Base-by-base conservation (phyloP, 1,140 invertebrate species). In the Brachionus calyciflorus region DNA sequence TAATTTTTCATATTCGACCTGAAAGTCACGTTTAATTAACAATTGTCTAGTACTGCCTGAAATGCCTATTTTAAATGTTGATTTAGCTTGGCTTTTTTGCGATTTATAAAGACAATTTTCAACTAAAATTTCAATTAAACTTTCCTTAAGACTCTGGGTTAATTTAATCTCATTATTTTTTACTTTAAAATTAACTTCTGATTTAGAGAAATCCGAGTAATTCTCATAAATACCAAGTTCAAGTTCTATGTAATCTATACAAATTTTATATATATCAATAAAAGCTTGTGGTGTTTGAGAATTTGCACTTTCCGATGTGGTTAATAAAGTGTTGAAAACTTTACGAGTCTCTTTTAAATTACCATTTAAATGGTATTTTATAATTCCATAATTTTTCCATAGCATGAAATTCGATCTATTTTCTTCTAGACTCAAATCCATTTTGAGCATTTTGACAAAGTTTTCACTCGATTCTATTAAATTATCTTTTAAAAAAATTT, bases 11-110 rank as follows among this genome's bases (percentile, higher is more conserved):
- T 73, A 73, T 51, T 73, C 69, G 6, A 73, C 19, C 33, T 73
- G 44, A 73, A 73, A 73, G 46, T 73, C 69, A 28, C 46, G 26
- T n/a, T 51, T 49, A 6, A 73, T 24, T 46, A 73, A 73, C 7
- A 73, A 46, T 41, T 28, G 28, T 24, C n/a, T 73, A 14, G 69
- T 51, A 12, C 30, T 33, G 3, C 17, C 46, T 21, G 46, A 51
- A 17, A 73, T 73, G 28, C 46, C 51, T 14, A 73, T 73, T 73
- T 49, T 73, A 51, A 73, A 73, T 14, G 69, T 73, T 24, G 46
- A 51, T 19, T 73, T 49, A 14, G 30, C 19, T 65, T 41, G 60
- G 24, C 21, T 41, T 4, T 9, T 41, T 65, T 65, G 55, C 33
- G 4, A 19, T 70, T 70, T 70, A 40, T 70, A 49, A 19, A 73